Evolutionary conservation across 2,797 vertebrate species (phyloP).

Genomic region (Pygocentrus nattereri): DNA sequence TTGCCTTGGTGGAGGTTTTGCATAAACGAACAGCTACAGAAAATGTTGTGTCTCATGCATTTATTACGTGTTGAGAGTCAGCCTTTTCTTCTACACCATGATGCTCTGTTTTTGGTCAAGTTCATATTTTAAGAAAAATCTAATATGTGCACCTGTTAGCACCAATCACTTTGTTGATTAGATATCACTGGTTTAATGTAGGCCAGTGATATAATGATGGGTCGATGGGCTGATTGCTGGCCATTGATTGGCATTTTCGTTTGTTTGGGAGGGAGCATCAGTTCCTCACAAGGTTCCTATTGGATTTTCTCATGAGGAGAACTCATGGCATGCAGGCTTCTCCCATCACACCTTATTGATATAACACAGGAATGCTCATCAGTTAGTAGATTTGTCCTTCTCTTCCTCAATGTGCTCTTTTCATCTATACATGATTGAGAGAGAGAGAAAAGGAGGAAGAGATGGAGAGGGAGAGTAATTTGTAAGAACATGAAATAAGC

Average conservation of each 20-base stretch:
- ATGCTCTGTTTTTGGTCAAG: background rate
- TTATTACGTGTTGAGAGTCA: slow-evolving; percentile 9
- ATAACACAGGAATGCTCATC: slow-evolving; percentile 66
- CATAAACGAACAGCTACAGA: slow-evolving; percentile 51
- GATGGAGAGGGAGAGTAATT: background rate
- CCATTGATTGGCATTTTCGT: slow-evolving; percentile 69
- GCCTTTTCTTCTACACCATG: background rate
- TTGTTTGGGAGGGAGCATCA: slow-evolving; percentile 60
- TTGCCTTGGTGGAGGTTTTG: slow-evolving; percentile 61
- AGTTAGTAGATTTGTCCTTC: background rate
- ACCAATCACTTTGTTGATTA: slow-evolving; percentile 58
- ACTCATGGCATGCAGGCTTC: slow-evolving; percentile 50
- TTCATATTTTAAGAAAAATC: background rate
- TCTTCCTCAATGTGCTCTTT: background rate
- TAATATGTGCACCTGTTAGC: slow-evolving; percentile 52
- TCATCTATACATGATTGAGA: background rate
- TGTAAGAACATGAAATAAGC: background rate
- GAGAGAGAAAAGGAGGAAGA: background rate
- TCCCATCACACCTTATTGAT: slow-evolving; percentile 59
- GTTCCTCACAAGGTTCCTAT: slow-evolving; percentile 59
- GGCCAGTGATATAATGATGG: slow-evolving; percentile 65
- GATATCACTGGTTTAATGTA: slow-evolving; percentile 67
- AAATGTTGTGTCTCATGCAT: slow-evolving; percentile 20
- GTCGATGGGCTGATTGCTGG: slow-evolving; percentile 68
- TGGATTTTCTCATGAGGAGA: slow-evolving; percentile 63